Percentiles rank a stretch among this genome's conserved stretches.
These are phyloP conservation scores for Ctenochaetus hawaiiensis DNA, from an alignment of 2,797 vertebrate genomes.

Conservation along the genomic window DNA sequence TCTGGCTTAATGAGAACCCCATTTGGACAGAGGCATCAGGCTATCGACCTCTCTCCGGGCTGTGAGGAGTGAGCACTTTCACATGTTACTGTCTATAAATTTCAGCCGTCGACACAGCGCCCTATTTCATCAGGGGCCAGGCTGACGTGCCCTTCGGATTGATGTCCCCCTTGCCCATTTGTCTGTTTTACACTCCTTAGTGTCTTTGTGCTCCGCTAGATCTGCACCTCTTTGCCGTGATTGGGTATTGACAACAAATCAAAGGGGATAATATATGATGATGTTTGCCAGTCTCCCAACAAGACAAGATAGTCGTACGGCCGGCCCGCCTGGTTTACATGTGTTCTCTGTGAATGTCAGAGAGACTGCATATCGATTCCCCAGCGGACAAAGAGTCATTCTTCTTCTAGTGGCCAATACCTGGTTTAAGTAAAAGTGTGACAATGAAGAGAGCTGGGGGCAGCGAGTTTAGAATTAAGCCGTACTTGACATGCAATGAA, in stretches of 20 bases:
- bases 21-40: constrained; percentile 76
- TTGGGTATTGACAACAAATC: constrained; percentile 91
- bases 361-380: constrained; percentile 83
- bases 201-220: constrained; percentile 82
- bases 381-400: constrained; percentile 80
- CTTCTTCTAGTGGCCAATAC: constrained; percentile 80
- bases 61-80: constrained; percentile 82
- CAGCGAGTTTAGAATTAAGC: constrained; percentile 87
- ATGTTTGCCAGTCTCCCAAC: constrained; percentile 79
- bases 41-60: constrained; percentile 82
- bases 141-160: constrained; percentile 84
- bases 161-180: constrained; percentile 86
- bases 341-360: constrained; percentile 85
- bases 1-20: constrained; percentile 77
- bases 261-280: constrained; percentile 86
- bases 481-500: constrained; percentile 86
- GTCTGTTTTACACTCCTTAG: constrained; percentile 87
- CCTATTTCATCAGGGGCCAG: constrained; percentile 82
- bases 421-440: constrained; percentile 83
- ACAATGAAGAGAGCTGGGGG: constrained; percentile 70
- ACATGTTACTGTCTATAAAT: constrained; percentile 88
- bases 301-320: constrained; percentile 82
- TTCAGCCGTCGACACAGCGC: constrained; percentile 73
- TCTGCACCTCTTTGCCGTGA: constrained; percentile 81
- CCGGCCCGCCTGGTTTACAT: constrained; percentile 81